Base-by-base conservation (phyloP, 64 coral and sea anemone species). In the Catalaphyllia jardinei region DNA sequence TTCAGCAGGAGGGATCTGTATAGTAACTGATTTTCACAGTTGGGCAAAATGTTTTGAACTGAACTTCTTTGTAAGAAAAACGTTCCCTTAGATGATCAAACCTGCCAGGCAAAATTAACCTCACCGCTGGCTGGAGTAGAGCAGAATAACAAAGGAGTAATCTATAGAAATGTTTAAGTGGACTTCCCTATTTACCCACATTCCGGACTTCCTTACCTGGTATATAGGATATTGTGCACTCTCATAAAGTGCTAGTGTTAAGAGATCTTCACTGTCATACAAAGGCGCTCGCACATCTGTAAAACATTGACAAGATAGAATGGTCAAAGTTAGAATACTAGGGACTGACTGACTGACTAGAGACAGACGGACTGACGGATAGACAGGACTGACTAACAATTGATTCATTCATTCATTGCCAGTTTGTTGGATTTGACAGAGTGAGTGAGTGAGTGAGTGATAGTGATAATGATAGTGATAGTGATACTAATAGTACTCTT, bases 211-310 rank as follows among this genome's bases (percentile, higher is more conserved):
- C 31, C 22, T 88, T 75, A 94, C 93, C 93, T 94, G 62, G 29
- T 94, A 87, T 19, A 94, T 76, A 19, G 82, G 93, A 52, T 91
- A 78, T 29, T 54, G 49, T 54, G 72, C 17, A 59, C 35, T 90
- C 33, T 94, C 83, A 79, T 71, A 79, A 20, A 87, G 25, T 19
- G 90, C 84, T 0, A 92, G 75, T 33, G 67, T 31, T 29, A 86
- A 72, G 29, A 92, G 84, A 62, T 92, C 90, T 46, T 87, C 90
- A 18, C 22, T 35, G 27, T 87, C 64, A 87, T 78, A 87, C 74
- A 92, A 80, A 29, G 90, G 90, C 14, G 24, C 81, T 51, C 24
- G 10, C 25, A 71, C 63, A 65, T 82, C 79, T 82, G 62, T 1
- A 83, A 79, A 78, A 79, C 33, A 77, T 22, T 50, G 22, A 69